Conservation (phyloP, 2,113 vertebrate species). For the Trogon surrucura region DNA sequence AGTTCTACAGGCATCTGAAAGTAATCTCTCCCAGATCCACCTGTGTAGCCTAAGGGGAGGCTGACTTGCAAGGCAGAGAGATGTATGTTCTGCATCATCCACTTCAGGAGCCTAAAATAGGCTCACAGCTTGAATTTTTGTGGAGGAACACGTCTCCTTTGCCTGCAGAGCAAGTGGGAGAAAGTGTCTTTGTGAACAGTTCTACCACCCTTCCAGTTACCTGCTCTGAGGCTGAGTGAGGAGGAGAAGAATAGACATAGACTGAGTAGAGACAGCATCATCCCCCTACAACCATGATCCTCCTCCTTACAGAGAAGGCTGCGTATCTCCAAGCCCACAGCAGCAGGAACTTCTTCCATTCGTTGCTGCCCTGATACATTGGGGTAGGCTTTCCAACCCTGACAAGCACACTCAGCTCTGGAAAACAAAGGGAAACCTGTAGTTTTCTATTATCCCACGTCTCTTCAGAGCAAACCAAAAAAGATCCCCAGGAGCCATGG, state of each 20-base stretch:
- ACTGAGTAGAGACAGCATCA: background rate
- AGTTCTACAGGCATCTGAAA: background rate
- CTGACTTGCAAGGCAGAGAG: background rate
- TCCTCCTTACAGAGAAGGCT: background rate
- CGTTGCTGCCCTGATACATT: background rate
- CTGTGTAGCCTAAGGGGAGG: too few species aligned
- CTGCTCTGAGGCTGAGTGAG: background rate
- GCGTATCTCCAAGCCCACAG: background rate
- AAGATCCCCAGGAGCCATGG: background rate
- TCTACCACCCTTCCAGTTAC: background rate
- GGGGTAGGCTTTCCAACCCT: background rate
- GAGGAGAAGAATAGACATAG: background rate
- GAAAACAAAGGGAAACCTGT: background rate
- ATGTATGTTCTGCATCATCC: background rate
- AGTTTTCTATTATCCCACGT: background rate
- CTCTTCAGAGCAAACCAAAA: background rate
- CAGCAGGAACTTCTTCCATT: background rate
- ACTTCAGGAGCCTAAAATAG: background rate
- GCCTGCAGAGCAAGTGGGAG: background rate
- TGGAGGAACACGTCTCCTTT: background rate
- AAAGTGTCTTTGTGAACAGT: background rate
- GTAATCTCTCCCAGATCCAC: background rate
- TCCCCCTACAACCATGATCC: background rate
- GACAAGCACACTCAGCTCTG: background rate
- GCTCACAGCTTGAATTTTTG: background rate